Conservation (phyloP, 2,113 vertebrate genomes). For the Cyprinodon variegatus region DNA sequence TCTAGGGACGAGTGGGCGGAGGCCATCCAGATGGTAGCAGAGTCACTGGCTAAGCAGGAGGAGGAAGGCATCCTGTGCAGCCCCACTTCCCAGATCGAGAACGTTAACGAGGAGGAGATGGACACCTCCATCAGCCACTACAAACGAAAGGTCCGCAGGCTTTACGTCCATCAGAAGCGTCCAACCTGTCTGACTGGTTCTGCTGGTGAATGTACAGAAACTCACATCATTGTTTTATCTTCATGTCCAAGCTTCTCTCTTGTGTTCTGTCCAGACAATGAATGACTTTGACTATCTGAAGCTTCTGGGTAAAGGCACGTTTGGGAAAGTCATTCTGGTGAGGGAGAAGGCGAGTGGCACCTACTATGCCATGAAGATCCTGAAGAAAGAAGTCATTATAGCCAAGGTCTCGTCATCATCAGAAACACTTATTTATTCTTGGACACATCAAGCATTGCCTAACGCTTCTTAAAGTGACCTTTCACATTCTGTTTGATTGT, state of each 20-base stretch:
- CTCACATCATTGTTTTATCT: rapidly evolving
- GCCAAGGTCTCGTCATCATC: constrained; percentile 85
- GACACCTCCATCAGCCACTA: constrained; percentile 94
- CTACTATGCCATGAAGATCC: constrained; percentile 98
- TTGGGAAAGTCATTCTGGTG: constrained; percentile 97
- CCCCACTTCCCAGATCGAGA: constrained; percentile 80
- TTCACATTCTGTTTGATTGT: background rate
- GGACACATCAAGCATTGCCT: background rate
- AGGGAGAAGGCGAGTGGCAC: constrained; percentile 96
- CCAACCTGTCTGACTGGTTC: background rate
- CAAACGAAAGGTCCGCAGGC: constrained; percentile 82
- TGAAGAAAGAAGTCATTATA: constrained; percentile 98
- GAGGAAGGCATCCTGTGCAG: constrained; percentile 90
- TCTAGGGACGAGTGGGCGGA: constrained; percentile 95
- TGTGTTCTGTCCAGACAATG: constrained; percentile 86
- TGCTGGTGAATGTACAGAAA: background rate
- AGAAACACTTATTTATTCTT: background rate
- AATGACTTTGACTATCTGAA: constrained; percentile 99
- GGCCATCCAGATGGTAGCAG: constrained; percentile 95
- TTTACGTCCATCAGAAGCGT: background rate
- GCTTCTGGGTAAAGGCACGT: constrained; percentile 97
- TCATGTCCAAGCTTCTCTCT: background rate
- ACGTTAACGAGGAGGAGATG: constrained; percentile 84
- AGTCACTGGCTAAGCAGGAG: constrained; percentile 95
- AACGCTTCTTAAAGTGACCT: background rate